phyloP scores from a whole-genome alignment of 2,113 vertebrate genomes.

The Gavia stellata region DNA sequence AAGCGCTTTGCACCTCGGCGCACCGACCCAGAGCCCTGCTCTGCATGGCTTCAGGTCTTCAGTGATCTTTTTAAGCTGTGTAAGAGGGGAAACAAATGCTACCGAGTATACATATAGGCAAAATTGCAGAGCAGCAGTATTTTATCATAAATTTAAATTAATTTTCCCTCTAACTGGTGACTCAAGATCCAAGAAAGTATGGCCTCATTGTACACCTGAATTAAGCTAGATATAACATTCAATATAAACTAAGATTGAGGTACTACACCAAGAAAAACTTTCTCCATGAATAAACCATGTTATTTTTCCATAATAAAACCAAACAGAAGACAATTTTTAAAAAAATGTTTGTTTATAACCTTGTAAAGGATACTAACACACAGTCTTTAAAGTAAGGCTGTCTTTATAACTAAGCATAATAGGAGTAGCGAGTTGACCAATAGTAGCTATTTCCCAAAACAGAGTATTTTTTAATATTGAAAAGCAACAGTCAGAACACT shows the following conservation, averaged over 20 bases:
- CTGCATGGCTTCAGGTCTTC: neutral
- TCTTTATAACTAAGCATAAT: neutral
- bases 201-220: neutral
- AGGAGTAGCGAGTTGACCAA: neutral
- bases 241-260: neutral
- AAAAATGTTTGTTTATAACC: neutral
- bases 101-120: neutral
- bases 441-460: constrained; percentile 10
- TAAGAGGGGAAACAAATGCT: neutral
- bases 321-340: neutral
- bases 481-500: constrained; percentile 12
- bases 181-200: neutral
- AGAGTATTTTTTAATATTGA: neutral
- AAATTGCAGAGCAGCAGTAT: neutral
- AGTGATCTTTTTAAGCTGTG: neutral
- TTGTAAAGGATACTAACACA: neutral
- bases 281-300: neutral
- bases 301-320: neutral
- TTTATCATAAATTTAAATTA: neutral
- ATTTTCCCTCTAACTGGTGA: neutral
- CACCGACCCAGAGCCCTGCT: neutral
- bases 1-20: rapidly evolving
- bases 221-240: neutral
- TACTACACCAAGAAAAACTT: neutral
- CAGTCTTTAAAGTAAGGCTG: neutral